These are phyloP conservation scores for Enteromius mattozi DNA, from an alignment of 2,797 vertebrate species.

Conservation along the genomic window DNA sequence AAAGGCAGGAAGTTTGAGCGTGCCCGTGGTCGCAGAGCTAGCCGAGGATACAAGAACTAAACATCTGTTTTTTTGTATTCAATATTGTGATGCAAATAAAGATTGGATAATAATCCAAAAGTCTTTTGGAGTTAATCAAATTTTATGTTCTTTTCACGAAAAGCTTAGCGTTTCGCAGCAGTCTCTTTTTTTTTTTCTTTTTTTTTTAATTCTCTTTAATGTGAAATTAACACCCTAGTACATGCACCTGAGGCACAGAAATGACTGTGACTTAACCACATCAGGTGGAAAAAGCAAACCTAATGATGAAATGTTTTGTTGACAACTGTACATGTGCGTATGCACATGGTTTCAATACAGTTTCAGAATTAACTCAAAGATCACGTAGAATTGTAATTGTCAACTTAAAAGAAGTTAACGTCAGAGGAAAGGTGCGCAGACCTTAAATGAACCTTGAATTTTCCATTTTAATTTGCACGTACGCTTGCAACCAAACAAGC, in stretches of 20 bases:
- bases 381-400: background rate
- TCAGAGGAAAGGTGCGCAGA: slow-evolving; percentile 43
- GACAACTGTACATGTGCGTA: slow-evolving; percentile 20
- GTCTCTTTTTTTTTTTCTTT: background rate
- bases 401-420: slow-evolving; percentile 25
- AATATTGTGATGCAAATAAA: slow-evolving; percentile 75
- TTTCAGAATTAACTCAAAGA: slow-evolving; percentile 49
- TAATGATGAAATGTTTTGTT: slow-evolving; percentile 19
- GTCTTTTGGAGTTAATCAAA: background rate
- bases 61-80: slow-evolving; percentile 69
- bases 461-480: slow-evolving; percentile 16
- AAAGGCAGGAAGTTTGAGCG: slow-evolving; percentile 88
- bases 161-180: background rate
- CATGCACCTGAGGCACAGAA: background rate
- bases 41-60: slow-evolving; percentile 85
- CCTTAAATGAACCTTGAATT: background rate
- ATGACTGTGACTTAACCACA: slow-evolving; percentile 39
- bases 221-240: background rate
- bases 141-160: background rate
- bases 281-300: slow-evolving; percentile 51
- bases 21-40: slow-evolving; percentile 85
- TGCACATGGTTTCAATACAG: slow-evolving; percentile 2
- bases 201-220: background rate
- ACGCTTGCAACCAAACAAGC: background rate
- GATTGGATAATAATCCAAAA: slow-evolving; percentile 55